Conservation (phyloP, 2,888 invertebrate species). For the Agrotis exclamationis region DNA sequence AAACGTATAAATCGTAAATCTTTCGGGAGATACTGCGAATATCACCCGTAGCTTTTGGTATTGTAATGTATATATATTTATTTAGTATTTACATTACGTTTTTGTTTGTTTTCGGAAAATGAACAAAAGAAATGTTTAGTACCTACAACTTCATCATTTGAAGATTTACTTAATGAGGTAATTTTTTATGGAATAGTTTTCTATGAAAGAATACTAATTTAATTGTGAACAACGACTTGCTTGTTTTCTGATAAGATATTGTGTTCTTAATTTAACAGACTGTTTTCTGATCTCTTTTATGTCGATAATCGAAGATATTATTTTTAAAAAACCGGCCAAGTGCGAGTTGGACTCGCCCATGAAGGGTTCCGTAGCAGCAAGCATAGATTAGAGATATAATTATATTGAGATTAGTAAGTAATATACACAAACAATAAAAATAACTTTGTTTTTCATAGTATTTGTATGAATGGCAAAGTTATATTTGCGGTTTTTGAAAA, state of each 20-base stretch:
- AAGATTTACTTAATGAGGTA: neutral
- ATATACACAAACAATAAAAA: too few species aligned
- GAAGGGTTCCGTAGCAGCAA: too few species aligned
- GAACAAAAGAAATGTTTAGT: neutral
- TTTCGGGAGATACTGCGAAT: conserved; percentile 34
- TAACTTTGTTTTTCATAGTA: too few species aligned
- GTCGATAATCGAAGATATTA: neutral
- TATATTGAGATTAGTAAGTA: too few species aligned
- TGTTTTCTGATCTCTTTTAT: neutral
- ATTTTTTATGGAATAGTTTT: neutral
- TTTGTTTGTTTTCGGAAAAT: conserved; percentile 14
- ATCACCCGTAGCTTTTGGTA: conserved; percentile 18
- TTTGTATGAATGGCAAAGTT: too few species aligned
- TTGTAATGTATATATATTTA: conserved; percentile 33
- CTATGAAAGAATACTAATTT: neutral
- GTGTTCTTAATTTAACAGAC: neutral
- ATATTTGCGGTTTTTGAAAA: too few species aligned
- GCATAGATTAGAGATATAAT: too few species aligned
- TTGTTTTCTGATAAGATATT: neutral
- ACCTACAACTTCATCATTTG: neutral
- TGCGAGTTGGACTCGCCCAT: too few species aligned
- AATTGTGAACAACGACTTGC: neutral
- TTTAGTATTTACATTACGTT: conserved; percentile 15
- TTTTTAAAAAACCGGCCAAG: too few species aligned
- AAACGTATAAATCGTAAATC: conserved; percentile 35